These are phyloP conservation scores for Hapalemur alaotrensis DNA, from an alignment of 2,797 vertebrate species.

Conservation along the genomic window DNA sequence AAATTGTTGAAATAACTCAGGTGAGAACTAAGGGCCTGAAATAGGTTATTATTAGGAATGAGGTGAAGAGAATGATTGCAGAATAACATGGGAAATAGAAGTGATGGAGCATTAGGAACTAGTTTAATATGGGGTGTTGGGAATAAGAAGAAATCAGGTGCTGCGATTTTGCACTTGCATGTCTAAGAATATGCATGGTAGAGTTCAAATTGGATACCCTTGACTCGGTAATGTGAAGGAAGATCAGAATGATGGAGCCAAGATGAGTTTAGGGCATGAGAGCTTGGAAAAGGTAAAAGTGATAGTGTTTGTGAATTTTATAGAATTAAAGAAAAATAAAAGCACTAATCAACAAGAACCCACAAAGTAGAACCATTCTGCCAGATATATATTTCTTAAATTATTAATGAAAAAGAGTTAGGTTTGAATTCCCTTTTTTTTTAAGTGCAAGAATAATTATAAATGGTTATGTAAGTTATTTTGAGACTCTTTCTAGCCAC, in stretches of 20 bases:
- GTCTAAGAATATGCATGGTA: background rate
- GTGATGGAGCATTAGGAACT: background rate
- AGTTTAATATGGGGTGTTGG: background rate
- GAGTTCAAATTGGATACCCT: background rate
- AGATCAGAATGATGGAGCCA: background rate
- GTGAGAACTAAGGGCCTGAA: background rate
- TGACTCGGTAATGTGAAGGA: background rate
- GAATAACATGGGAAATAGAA: background rate
- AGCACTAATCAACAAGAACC: background rate
- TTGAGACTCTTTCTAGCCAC: slow-evolving; percentile 22
- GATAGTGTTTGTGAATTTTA: background rate
- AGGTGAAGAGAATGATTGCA: background rate
- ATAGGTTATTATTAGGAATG: slow-evolving; percentile 10
- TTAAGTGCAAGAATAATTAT: background rate
- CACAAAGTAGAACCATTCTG: background rate
- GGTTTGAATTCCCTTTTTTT: background rate
- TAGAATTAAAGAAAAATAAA: slow-evolving; percentile 15
- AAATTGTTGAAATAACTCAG: slow-evolving; percentile 30
- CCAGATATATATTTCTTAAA: background rate
- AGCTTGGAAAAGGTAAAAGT: background rate
- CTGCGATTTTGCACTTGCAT: slow-evolving; percentile 19
- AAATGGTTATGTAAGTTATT: slow-evolving; percentile 4
- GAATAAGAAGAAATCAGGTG: background rate
- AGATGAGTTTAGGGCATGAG: background rate
- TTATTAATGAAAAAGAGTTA: slow-evolving; percentile 3